phyloP scores from a whole-genome alignment of 2,113 vertebrate genomes.

The Lophius piscatorius region DNA sequence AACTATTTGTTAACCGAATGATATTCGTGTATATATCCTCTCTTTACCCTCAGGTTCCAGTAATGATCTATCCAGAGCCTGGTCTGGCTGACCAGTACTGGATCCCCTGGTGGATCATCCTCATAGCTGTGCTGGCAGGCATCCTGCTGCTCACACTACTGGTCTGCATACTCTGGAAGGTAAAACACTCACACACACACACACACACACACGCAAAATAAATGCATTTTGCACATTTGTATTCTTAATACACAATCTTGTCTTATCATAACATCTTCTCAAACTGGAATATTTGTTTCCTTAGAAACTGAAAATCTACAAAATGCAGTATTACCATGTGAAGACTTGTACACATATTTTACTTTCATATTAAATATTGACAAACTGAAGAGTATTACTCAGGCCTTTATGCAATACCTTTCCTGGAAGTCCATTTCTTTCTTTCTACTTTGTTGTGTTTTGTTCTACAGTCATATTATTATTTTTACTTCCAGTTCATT shows the following conservation, averaged over 20 bases:
- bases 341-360: too few relatives aligned
- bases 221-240: too few relatives aligned
- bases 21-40: too few relatives aligned
- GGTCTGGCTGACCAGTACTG: constrained; percentile 77
- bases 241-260: too few relatives aligned
- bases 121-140: constrained; percentile 87
- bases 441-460: constrained; percentile 22
- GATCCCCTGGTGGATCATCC: constrained; percentile 93
- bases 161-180: constrained; percentile 91
- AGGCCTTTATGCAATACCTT: constrained; percentile 3
- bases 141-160: constrained; percentile 86
- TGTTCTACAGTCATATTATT: constrained; percentile 40
- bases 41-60: constrained; percentile 77
- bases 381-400: not conserved
- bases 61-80: constrained; percentile 89
- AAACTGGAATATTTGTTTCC: not conserved
- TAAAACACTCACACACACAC: constrained; percentile 58
- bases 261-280: too few relatives aligned
- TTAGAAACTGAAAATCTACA: too few relatives aligned
- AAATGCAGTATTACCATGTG: too few relatives aligned
- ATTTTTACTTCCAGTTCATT: constrained; percentile 35
- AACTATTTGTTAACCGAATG: too few relatives aligned
- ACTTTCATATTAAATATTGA: not conserved
- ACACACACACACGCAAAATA: not conserved
- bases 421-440: not conserved